Base-by-base conservation (phyloP, 2,888 invertebrate genomes). In the Dicyrtomina minuta region DNA sequence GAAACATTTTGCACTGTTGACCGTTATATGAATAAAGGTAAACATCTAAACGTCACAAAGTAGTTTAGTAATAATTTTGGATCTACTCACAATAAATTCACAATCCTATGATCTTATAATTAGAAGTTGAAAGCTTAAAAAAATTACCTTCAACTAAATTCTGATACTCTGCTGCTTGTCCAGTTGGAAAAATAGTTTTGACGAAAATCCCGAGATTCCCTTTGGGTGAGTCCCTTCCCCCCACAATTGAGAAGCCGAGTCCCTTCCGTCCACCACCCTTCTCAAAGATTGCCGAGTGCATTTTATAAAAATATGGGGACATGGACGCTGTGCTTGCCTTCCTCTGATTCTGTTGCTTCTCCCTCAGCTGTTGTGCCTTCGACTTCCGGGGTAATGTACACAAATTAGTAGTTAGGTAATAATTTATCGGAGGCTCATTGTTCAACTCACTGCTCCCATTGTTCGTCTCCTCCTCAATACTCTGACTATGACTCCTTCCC, bases 131-230 rank as follows among this genome's bases (percentile, higher is more conserved):
- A 3, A 33, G 8, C 3, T 5, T 33, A 20, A 12, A 53, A 27
- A n/a, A 56, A 81, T 79, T 83, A 92, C 93, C 93, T 87, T 92
- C 92, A 84, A 88, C 88, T 74, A 93, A 85, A 79, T 87, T 88
- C 72, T 91, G 91, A 83, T 88, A 89, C 80, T 93, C 91, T 64
- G 91, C 90, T 71, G 93, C 92, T 83, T 92, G 90, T 51, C 93
- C 93, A 74, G 88, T 87, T 44, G 91, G 89, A 81, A 93, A 92
- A 56, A 94, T 90, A 6, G 92, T 91, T 83, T 93, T 91, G 1
- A 94, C 91, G 81, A 90, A 93, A 81, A 94, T 92, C 58, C 93
- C 93, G 87, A 93, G 90, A 81, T 88, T 88, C 56, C 92, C 93
- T 82, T 90, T 90, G 0, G 92, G 90, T 1, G 92, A 92, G 82